Evolutionary conservation across 2,888 invertebrate species (phyloP).

Genomic region (Hypercompe scribonia): DNA sequence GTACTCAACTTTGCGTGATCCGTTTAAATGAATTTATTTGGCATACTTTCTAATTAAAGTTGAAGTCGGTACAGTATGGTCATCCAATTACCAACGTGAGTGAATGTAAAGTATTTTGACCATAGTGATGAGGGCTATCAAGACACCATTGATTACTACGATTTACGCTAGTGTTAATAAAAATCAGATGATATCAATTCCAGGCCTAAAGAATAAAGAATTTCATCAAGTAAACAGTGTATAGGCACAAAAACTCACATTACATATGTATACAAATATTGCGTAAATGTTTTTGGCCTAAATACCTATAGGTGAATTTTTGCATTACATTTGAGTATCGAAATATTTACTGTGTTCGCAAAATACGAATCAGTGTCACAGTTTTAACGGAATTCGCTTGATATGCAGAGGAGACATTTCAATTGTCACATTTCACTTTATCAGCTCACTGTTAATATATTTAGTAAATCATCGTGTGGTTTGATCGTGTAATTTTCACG

Average conservation of each 20-base stretch:
- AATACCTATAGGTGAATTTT: conserved; percentile 19
- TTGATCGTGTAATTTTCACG: conserved; percentile 7
- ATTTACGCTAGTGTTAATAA: neutral
- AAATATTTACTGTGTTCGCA: conserved; percentile 25
- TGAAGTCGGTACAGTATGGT: too few species aligned
- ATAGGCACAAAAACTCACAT: neutral
- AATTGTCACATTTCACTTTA: conserved; percentile 27
- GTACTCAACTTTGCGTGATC: too few species aligned
- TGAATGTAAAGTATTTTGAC: too few species aligned
- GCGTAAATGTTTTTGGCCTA: conserved; percentile 19
- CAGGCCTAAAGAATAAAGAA: neutral
- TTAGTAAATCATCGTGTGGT: neutral
- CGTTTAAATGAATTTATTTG: too few species aligned
- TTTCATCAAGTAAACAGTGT: neutral
- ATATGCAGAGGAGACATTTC: conserved; percentile 26
- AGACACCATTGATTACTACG: too few species aligned
- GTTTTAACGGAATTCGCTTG: conserved; percentile 21
- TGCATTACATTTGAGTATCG: conserved; percentile 15
- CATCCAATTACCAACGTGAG: too few species aligned
- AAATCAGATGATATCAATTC: neutral
- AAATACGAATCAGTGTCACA: conserved; percentile 21
- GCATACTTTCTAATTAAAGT: too few species aligned
- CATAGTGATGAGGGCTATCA: too few species aligned
- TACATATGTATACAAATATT: neutral
- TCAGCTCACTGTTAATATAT: conserved; percentile 20